Percentiles rank a stretch among this genome's conserved stretches.
Conservation (phyloP, 2,113 vertebrate genomes). For the Labeo catla region DNA sequence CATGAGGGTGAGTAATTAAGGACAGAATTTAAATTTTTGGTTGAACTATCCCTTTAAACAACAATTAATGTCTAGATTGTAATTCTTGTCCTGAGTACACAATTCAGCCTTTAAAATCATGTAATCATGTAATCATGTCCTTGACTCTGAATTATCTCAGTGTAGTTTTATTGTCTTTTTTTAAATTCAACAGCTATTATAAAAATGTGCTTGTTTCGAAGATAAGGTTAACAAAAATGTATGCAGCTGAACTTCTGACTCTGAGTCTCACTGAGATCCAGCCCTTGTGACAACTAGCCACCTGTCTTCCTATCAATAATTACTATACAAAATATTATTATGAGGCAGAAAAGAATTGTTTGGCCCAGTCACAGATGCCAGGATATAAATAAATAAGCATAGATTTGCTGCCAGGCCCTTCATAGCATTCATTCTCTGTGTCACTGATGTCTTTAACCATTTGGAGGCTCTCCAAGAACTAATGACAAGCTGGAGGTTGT, state of each 20-base stretch:
- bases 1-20: no score
- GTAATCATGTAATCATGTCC: not conserved
- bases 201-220: not conserved
- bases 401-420: not conserved
- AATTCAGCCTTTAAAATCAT: not conserved
- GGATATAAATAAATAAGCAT: conserved; percentile 23
- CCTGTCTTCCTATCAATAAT: not conserved
- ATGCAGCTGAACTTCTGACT: not conserved
- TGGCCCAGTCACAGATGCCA: not conserved
- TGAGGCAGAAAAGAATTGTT: not conserved
- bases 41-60: no score
- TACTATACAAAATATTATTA: not conserved
- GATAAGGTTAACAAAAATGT: not conserved
- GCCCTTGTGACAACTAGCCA: not conserved
- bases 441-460: not conserved
- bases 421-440: not conserved
- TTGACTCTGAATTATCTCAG: not conserved
- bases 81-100: not conserved
- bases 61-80: no score
- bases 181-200: not conserved
- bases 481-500: conserved; percentile 11
- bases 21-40: no score
- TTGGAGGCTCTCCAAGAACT: conserved; percentile 22
- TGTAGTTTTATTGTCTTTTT: not conserved
- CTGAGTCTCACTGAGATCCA: not conserved